A percentile compares a stretch with the other conserved stretches of the same genome.
Conservation (phyloP, 2,797 vertebrate species). For the Amblyraja radiata region DNA sequence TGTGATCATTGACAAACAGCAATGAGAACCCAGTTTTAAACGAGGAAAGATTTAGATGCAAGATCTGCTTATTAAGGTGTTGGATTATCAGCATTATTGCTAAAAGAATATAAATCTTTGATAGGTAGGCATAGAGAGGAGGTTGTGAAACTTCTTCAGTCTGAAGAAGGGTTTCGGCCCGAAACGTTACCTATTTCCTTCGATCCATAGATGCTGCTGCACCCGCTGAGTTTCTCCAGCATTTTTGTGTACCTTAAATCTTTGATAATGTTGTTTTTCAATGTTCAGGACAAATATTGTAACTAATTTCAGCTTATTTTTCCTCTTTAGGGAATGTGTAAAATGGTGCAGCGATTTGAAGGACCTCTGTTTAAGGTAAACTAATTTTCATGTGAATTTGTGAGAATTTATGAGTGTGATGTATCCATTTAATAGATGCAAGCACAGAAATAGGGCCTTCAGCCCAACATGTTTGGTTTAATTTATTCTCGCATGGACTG, state of each 20-base stretch:
- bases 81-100: background rate
- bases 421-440: background rate
- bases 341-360: constrained; percentile 66
- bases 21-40: no score
- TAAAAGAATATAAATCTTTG: no score
- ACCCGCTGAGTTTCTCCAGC: no score
- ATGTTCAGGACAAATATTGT: constrained; percentile 23
- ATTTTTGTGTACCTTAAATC: background rate
- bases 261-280: background rate
- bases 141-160: no score
- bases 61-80: background rate
- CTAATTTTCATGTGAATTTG: background rate
- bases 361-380: constrained; percentile 82
- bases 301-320: constrained; percentile 20
- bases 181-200: no score
- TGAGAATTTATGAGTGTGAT: background rate
- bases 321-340: constrained; percentile 56
- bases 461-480: background rate
- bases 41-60: no score
- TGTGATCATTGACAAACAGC: no score
- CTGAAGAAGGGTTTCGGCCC: no score
- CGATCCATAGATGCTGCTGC: no score
- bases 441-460: background rate
- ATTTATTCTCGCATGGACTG: no score
- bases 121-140: no score